phyloP scores from a whole-genome alignment of 1,140 invertebrate species.

The Protaetia brevitarsis region DNA sequence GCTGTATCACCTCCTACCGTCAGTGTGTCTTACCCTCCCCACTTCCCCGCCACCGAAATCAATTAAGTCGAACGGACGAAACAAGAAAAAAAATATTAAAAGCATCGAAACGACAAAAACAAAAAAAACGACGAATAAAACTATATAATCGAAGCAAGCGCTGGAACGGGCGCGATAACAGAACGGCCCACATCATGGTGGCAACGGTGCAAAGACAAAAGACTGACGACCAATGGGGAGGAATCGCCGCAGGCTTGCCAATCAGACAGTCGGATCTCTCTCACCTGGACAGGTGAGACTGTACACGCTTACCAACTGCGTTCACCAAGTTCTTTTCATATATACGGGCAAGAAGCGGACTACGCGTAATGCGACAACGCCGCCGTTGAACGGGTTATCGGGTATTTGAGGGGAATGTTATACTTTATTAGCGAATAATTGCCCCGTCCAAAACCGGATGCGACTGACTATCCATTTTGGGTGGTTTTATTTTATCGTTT shows the following conservation, averaged over 20 bases:
- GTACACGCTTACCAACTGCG: constrained; percentile 2
- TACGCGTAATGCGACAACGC: no score
- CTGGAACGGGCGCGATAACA: neutral
- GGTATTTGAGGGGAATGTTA: no score
- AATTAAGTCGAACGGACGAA: neutral
- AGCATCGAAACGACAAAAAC: neutral
- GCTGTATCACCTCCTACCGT: no score
- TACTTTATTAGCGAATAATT: no score
- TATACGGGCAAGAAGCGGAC: no score
- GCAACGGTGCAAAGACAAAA: constrained; percentile 31
- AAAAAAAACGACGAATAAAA: neutral
- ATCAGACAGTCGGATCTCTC: constrained; percentile 29
- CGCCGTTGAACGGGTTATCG: no score
- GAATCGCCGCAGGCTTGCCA: constrained; percentile 31
- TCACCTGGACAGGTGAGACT: constrained; percentile 35
- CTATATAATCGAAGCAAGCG: neutral
- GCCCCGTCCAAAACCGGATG: no score
- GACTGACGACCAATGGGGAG: constrained; percentile 31
- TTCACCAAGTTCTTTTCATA: neutral
- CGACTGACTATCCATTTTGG: no score
- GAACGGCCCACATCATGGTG: constrained; percentile 34
- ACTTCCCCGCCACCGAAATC: neutral
- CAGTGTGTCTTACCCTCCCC: neutral
- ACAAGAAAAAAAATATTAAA: neutral
- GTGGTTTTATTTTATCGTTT: no score